These are phyloP conservation scores for Drosophila meridiana DNA, from an alignment of 2,888 invertebrate species.

Conservation along the genomic window DNA sequence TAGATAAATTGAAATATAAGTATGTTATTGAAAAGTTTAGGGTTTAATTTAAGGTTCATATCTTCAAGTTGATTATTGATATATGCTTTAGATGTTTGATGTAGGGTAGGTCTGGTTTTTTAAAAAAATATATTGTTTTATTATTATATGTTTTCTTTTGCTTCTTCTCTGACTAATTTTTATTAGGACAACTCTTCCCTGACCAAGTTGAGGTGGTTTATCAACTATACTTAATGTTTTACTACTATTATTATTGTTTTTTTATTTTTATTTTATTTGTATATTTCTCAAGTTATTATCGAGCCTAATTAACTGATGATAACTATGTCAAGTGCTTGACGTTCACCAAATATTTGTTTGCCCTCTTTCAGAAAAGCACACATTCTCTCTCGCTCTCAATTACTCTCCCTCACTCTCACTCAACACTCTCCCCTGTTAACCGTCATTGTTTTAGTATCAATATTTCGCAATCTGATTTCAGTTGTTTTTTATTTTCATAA, in stretches of 20 bases:
- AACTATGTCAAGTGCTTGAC: conserved; percentile 58
- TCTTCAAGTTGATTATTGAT: too few relatives aligned
- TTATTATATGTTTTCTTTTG: too few relatives aligned
- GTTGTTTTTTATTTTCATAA: conserved; percentile 15
- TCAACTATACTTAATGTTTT: not conserved
- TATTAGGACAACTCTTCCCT: not conserved
- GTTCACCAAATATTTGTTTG: conserved; percentile 52
- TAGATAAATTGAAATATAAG: not conserved
- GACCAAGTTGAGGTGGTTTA: not conserved
- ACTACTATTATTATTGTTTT: not conserved
- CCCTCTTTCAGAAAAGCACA: conserved; percentile 29
- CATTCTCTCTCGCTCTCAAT: not conserved
- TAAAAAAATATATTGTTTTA: too few relatives aligned
- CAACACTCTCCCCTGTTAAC: not conserved
- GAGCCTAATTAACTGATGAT: conserved; percentile 45
- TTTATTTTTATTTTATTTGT: not conserved
- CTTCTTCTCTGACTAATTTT: not conserved
- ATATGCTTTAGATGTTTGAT: too few relatives aligned
- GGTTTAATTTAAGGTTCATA: too few relatives aligned
- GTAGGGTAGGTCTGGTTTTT: too few relatives aligned
- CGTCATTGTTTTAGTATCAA: conserved; percentile 29
- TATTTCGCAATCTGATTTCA: conserved; percentile 56
- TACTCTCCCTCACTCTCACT: not conserved
- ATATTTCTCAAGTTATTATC: conserved; percentile 29
- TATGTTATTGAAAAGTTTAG: not conserved